Evolutionary conservation across 2,888 invertebrate species (phyloP), one percentile per base, ranked within the genome.

Genomic region (Andrena praecox): DNA sequence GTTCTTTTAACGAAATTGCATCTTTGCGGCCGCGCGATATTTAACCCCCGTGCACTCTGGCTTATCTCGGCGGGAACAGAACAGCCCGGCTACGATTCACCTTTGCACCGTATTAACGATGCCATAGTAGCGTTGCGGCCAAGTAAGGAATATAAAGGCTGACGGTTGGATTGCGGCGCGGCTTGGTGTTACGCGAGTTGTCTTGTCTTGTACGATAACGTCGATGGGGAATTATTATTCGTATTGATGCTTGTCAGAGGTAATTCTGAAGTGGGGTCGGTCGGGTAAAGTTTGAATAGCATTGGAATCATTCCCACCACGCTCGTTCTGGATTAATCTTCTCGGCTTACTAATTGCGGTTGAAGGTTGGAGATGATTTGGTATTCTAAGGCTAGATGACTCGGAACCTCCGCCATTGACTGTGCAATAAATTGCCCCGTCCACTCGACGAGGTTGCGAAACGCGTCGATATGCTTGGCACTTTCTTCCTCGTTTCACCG

Each of bases 1-100:
- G 77, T 78, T 82, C 83, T 74, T 83, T 80, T 71, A 54, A 71
- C 80, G 71, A 85, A 79, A 85, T 86, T 77, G 73, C 79, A 73
- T 74, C 60, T 56, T 54, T 60, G 68, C 20, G 42, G 31, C 77
- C 59, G 29, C 64, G 48, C 67, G 63, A 72, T 59, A 56, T 78
- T 78, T 72, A 78, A 80, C 80, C 78, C 72, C 35, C 68, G 42
- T 72, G 77, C 78, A 67, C 80, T 56, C 68, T 8, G 67, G 24
- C 54, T 72, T 75, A 80, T 77, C 80, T 48, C 29, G 66, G 27
- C 6, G 66, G 16, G 68, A 66, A 63, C 48, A 20, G 35, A 29
- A 69, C 77, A 63, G 16, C 42, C 42, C n/a, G 35, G 29, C 29
- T 6, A n/a, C 29, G 79, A 66, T 62, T 80, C 77, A 77, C 80